These are phyloP conservation scores for Hydrocynus forskahlii DNA, from an alignment of 2,797 vertebrate species.

Conservation along the genomic window DNA sequence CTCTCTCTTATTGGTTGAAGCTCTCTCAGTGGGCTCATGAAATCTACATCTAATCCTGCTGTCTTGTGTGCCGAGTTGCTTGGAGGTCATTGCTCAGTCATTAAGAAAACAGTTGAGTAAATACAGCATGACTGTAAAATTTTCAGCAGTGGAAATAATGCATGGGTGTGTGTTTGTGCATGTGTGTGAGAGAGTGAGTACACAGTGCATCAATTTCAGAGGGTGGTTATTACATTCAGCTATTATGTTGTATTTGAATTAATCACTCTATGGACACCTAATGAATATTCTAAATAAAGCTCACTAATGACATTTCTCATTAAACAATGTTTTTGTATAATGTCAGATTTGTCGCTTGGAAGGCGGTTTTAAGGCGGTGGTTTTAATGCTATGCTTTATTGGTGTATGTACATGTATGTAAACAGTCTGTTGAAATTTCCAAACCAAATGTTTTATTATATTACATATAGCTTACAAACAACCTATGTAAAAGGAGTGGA, in stretches of 20 bases:
- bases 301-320: not conserved
- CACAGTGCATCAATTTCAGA: not conserved
- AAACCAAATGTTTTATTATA: too few relatives aligned
- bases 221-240: not conserved
- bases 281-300: constrained; percentile 4
- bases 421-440: too few relatives aligned
- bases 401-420: too few relatives aligned
- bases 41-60: not conserved
- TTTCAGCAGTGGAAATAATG: constrained; percentile 11
- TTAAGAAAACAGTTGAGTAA: constrained; percentile 11
- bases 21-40: not conserved
- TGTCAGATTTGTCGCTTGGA: not conserved
- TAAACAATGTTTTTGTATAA: not conserved
- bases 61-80: constrained; percentile 4
- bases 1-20: constrained; percentile 9
- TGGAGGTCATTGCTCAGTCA: constrained; percentile 5
- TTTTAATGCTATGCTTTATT: too few relatives aligned
- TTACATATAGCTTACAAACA: too few relatives aligned
- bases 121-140: constrained; percentile 6
- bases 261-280: not conserved
- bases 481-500: too few relatives aligned
- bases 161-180: constrained; percentile 12
- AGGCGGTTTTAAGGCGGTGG: too few relatives aligned
- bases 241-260: constrained; percentile 19
- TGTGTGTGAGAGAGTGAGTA: not conserved